Percentiles rank a stretch among this genome's conserved stretches.
Evolutionary conservation across 2,888 invertebrate genomes (phyloP).

Genomic region (Girardia tigrina): DNA sequence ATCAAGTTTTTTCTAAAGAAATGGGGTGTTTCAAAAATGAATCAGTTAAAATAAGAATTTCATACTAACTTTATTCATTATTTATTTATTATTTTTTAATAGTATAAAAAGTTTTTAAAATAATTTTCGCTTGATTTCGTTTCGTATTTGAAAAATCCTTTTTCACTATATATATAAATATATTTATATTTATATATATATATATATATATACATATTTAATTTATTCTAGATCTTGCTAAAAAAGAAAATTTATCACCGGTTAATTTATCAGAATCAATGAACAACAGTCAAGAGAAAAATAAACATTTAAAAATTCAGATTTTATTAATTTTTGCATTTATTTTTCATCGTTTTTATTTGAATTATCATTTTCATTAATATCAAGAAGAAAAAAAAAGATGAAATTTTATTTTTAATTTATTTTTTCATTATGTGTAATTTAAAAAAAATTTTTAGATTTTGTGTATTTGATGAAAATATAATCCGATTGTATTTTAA

Average conservation of each 20-base stretch:
- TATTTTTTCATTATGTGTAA: slow-evolving; percentile 23
- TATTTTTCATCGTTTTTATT: not conserved
- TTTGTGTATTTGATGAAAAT: not conserved
- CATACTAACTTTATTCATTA: too few relatives aligned
- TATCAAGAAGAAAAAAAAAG: not conserved
- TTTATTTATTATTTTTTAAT: too few relatives aligned
- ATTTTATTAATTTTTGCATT: slow-evolving; percentile 13
- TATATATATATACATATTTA: not conserved
- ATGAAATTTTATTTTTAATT: not conserved
- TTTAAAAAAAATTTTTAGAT: not conserved
- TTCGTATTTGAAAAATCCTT: too few relatives aligned
- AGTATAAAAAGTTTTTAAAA: too few relatives aligned
- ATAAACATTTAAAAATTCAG: not conserved
- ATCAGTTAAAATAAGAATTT: too few relatives aligned
- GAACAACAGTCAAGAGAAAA: not conserved
- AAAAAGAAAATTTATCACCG: slow-evolving; percentile 8
- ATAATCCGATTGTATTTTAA: too few relatives aligned
- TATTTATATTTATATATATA: too few relatives aligned
- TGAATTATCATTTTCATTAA: slow-evolving; percentile 2
- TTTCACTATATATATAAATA: too few relatives aligned
- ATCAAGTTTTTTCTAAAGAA: too few relatives aligned
- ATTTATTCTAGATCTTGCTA: not conserved
- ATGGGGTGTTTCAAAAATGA: too few relatives aligned
- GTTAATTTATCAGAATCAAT: slow-evolving; percentile 1
- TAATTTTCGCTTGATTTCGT: too few relatives aligned